Conservation (phyloP, 2,113 vertebrate species). For the Corythoichthys intestinalis region DNA sequence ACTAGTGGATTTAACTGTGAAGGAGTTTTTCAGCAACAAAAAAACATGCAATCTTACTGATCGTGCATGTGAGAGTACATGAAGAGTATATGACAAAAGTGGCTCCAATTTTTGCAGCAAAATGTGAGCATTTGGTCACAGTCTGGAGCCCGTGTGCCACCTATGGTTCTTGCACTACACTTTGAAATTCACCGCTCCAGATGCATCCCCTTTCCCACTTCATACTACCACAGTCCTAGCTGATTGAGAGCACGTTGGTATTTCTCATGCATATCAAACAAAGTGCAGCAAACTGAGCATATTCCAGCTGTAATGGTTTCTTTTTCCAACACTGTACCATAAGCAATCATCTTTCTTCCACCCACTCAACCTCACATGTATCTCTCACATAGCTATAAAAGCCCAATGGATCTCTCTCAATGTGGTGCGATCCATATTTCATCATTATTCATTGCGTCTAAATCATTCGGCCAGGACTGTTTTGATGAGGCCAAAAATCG, state of each 20-base stretch:
- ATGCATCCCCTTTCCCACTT: too few species aligned
- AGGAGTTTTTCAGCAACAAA: too few species aligned
- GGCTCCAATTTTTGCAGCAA: too few species aligned
- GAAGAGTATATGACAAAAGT: too few species aligned
- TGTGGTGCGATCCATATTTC: slow-evolving; percentile 65
- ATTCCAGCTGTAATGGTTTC: slow-evolving; percentile 39
- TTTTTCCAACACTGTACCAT: slow-evolving; percentile 49
- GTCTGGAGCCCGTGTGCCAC: too few species aligned
- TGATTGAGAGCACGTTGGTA: neutral
- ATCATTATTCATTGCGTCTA: slow-evolving; percentile 54
- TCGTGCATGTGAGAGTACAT: too few species aligned
- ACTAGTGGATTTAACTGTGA: too few species aligned
- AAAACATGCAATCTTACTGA: too few species aligned
- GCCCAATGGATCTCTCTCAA: slow-evolving; percentile 38
- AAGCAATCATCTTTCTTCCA: slow-evolving; percentile 62
- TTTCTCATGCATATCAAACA: slow-evolving; percentile 6
- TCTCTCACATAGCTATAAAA: slow-evolving; percentile 42
- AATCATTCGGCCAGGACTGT: slow-evolving; percentile 61
- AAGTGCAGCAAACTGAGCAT: slow-evolving; percentile 11
- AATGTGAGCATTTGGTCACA: too few species aligned
- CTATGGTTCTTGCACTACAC: too few species aligned
- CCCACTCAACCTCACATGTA: slow-evolving; percentile 47
- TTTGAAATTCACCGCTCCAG: too few species aligned
- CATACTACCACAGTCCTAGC: neutral
- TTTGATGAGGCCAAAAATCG: slow-evolving; percentile 49